Percentiles rank a stretch among this genome's conserved stretches.
Conservation (phyloP, 1,140 invertebrate genomes). For the Drosophila leontia region DNA sequence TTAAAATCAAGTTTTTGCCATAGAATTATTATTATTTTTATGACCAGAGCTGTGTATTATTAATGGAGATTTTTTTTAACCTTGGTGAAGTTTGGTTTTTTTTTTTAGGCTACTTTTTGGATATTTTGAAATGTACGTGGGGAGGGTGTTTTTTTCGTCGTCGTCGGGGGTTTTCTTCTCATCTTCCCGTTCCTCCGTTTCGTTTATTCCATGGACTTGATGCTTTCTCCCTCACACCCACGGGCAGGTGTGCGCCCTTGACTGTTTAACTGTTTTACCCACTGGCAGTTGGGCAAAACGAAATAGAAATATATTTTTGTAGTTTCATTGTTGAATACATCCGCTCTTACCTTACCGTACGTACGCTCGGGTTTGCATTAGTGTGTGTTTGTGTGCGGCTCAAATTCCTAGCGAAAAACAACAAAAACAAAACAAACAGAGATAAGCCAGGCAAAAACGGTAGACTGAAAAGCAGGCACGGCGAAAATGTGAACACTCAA, state of each 20-base stretch:
- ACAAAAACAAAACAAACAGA: conserved; percentile 41
- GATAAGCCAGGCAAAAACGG: conserved; percentile 60
- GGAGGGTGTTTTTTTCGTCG: neutral
- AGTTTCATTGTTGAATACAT: conserved; percentile 50
- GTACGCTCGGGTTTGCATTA: neutral
- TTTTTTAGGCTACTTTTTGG: conserved; percentile 1
- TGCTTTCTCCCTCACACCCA: conserved; percentile 11
- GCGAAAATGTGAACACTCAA: conserved; percentile 44
- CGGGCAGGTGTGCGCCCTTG: conserved; percentile 49
- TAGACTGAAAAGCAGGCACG: conserved; percentile 54
- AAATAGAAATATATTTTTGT: conserved; percentile 33
- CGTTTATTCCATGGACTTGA: neutral
- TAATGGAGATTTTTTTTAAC: conserved; percentile 35
- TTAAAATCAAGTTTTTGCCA: neutral
- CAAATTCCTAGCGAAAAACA: conserved; percentile 63
- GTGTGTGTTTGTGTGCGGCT: conserved; percentile 25
- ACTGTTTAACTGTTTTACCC: conserved; percentile 37
- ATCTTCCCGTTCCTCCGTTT: conserved; percentile 4
- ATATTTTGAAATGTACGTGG: conserved; percentile 3
- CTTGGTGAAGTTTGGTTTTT: conserved; percentile 19
- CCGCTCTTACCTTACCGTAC: neutral
- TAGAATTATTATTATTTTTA: neutral
- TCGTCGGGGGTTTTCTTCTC: conserved; percentile 2
- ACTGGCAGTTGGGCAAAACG: conserved; percentile 24
- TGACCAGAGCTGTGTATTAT: conserved; percentile 18